A percentile compares a stretch with the other conserved stretches of the same genome.
Conservation (phyloP, 2,888 invertebrate genomes). For the Phortica magna region DNA sequence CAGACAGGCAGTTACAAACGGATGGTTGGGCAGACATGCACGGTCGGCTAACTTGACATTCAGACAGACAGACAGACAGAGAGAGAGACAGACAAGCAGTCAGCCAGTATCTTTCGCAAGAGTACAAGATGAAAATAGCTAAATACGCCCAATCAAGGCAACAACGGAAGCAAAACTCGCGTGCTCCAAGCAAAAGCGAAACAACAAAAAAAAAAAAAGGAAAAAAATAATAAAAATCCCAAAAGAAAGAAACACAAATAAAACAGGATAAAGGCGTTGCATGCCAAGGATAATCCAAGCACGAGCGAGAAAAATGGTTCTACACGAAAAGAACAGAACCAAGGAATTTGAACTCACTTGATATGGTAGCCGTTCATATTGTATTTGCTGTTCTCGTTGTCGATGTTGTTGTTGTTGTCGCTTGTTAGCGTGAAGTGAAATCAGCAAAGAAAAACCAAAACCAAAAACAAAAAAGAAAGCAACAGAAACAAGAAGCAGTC, state of each 20-base stretch:
- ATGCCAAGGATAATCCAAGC: conserved; percentile 68
- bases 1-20: conserved; percentile 2
- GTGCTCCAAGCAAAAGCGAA: conserved; percentile 36
- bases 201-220: conserved; percentile 43
- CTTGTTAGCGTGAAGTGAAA: conserved; percentile 50
- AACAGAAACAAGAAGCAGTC: conserved; percentile 7
- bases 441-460: conserved; percentile 30
- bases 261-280: conserved; percentile 73
- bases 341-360: conserved; percentile 68
- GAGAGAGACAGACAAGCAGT: not conserved
- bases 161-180: conserved; percentile 53
- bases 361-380: conserved; percentile 53
- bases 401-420: conserved; percentile 49
- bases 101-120: conserved; percentile 39
- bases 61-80: not conserved
- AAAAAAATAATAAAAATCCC: conserved; percentile 27
- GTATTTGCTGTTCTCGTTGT: conserved; percentile 47
- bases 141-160: conserved; percentile 71
- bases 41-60: conserved; percentile 28
- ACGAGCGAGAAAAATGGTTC: conserved; percentile 65
- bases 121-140: conserved; percentile 66
- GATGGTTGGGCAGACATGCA: conserved; percentile 45
- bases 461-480: not conserved
- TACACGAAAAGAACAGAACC: conserved; percentile 60
- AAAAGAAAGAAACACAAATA: conserved; percentile 56